phyloP scores from a whole-genome alignment of 2,888 invertebrate genomes.

The Acrobasis repandana region DNA sequence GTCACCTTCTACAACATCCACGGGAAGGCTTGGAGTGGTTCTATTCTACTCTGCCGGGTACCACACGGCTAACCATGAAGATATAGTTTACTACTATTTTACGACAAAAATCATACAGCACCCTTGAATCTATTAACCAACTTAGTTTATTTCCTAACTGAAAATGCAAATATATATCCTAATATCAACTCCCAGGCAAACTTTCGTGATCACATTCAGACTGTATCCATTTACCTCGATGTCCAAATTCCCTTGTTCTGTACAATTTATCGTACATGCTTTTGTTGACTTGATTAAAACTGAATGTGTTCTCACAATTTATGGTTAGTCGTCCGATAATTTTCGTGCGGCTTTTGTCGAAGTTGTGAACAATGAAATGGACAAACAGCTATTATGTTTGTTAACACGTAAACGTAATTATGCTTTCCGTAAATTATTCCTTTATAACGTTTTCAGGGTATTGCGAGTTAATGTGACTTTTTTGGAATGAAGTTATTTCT shows the following conservation, averaged over 20 bases:
- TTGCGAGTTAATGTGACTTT: too few relatives aligned
- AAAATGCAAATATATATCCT: too few relatives aligned
- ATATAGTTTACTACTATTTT: too few relatives aligned
- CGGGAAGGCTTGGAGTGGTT: too few relatives aligned
- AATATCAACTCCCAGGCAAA: background rate
- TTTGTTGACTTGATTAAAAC: conserved; percentile 20
- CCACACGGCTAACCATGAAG: too few relatives aligned
- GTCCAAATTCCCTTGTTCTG: conserved; percentile 8
- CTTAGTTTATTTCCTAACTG: too few relatives aligned
- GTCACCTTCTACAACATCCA: too few relatives aligned
- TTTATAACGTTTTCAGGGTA: background rate
- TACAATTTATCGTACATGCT: conserved; percentile 3
- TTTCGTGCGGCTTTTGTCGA: conserved; percentile 10
- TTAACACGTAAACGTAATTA: background rate
- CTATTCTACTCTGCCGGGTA: too few relatives aligned
- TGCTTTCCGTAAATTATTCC: background rate
- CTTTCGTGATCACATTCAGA: background rate
- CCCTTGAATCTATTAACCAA: too few relatives aligned
- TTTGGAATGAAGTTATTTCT: too few relatives aligned
- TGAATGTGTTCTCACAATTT: conserved; percentile 13
- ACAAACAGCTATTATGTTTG: background rate
- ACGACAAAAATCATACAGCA: too few relatives aligned
- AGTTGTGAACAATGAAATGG: conserved; percentile 17
- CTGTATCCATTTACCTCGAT: conserved; percentile 2
- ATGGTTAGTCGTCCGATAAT: conserved; percentile 12